These are phyloP conservation scores for Drosophila subobscura DNA, from an alignment of 1,140 invertebrate genomes.

Conservation along the genomic window DNA sequence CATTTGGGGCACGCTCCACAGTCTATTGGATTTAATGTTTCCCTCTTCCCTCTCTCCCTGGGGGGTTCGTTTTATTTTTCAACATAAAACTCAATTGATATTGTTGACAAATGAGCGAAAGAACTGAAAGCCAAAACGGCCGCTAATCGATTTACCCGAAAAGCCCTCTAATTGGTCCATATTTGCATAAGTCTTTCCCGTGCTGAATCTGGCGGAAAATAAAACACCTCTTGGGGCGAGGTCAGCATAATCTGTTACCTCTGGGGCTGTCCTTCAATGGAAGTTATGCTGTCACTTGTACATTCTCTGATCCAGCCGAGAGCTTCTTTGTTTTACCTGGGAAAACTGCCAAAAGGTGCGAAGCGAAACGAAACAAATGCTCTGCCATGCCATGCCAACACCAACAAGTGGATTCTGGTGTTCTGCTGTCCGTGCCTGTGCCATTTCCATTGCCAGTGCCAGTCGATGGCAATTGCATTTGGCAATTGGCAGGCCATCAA, in stretches of 20 bases:
- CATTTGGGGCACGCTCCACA: slow-evolving; percentile 23
- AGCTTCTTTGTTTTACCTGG: slow-evolving; percentile 3
- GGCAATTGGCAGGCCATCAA: slow-evolving; percentile 59
- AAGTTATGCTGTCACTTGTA: slow-evolving; percentile 43
- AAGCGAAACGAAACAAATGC: slow-evolving; percentile 26
- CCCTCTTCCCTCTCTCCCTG: neutral
- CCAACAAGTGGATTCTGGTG: slow-evolving; percentile 18
- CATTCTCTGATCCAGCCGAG: slow-evolving; percentile 6
- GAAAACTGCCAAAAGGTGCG: slow-evolving; percentile 24
- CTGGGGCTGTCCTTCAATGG: slow-evolving; percentile 4
- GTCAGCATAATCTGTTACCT: neutral
- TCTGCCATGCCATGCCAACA: slow-evolving; percentile 13
- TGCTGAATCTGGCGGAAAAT: no score
- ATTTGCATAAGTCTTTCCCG: slow-evolving; percentile 11
- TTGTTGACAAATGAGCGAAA: slow-evolving; percentile 41
- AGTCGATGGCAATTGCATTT: slow-evolving; percentile 49
- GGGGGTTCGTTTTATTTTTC: slow-evolving; percentile 11
- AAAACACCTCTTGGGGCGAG: no score
- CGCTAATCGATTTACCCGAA: slow-evolving; percentile 42
- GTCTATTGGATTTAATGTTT: slow-evolving; percentile 43
- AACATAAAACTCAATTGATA: slow-evolving; percentile 35
- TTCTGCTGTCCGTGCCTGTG: neutral
- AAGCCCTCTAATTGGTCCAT: slow-evolving; percentile 40
- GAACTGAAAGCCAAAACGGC: slow-evolving; percentile 3
- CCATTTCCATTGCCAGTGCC: slow-evolving; percentile 20